Evolutionary conservation across 2,797 vertebrate species (phyloP), one percentile per base, ranked within the genome.

Genomic region (Lepidocolaptes lacrymiger): DNA sequence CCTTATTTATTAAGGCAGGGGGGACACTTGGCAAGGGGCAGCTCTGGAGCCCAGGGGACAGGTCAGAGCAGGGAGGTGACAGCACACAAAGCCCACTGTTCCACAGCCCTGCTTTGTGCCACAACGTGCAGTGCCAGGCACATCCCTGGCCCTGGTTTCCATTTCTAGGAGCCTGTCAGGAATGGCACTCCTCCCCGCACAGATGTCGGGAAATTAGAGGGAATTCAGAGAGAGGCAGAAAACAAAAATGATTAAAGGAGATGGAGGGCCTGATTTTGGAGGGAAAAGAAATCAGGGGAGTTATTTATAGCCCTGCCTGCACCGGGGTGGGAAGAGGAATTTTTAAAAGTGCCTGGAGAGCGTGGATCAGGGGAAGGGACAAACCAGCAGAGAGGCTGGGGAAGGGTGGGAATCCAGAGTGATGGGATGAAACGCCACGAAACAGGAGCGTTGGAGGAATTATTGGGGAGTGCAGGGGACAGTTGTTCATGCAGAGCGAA

Each of bases 171-270:
- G 81, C 67, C 81, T 77, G 84, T 89, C 86, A 89, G 88, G 39
- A 87, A 85, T 82, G 94, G 75, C 93, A 82, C 90, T 94, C 41
- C 78, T 82, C 89, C 88, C 78, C 5, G 6, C 85, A 78, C 93
- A 96, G 93, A 89, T 97, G 93, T 92, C 26, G 54, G 77, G 52
- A 96, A 96, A 94, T 96, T 72, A 97, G 93, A 89, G 91, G 91
- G 92, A 95, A 96, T 95, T 96, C 95, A 97, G 92, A 94, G 75
- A 95, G 75, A 8, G 14, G 89, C 81, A 95, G 90, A 27, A 49
- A 90, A 83, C 34, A 86, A 84, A 91, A 89, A 21, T 39, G 84
- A 96, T 95, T 89, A 93, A 96, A 92, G 93, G 96, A 93, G 91
- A 92, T 93, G 79, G 91, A 94, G 82, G 66, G 88, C 71, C 91